Conservation (phyloP, 2,888 invertebrate species). For the Ormyrus thymus region DNA sequence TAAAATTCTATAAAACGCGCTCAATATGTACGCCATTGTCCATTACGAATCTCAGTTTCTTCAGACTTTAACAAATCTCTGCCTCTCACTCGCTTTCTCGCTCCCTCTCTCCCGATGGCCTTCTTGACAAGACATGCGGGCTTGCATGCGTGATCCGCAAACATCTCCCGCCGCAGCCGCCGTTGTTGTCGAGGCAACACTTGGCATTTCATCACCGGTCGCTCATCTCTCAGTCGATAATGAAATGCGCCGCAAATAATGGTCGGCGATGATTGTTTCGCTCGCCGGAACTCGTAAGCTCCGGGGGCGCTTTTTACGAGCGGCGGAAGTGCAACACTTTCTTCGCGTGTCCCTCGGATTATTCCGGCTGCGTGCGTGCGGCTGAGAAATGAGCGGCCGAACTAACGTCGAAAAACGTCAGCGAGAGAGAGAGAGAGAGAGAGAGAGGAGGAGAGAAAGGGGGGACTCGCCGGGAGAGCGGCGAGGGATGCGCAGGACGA, state of each 20-base stretch:
- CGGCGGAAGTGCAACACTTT: neutral
- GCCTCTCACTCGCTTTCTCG: too few species aligned
- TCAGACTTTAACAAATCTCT: too few species aligned
- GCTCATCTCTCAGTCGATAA: too few species aligned
- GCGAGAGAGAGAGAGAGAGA: neutral
- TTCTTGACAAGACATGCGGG: too few species aligned
- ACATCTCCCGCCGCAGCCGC: neutral
- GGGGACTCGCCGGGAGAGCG: neutral
- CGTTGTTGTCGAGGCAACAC: too few species aligned
- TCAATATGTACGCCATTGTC: too few species aligned
- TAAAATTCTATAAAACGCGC: too few species aligned
- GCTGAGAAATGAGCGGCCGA: slow-evolving; percentile 15
- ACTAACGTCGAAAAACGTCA: slow-evolving; percentile 21
- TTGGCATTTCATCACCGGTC: too few species aligned
- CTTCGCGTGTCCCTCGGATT: slow-evolving; percentile 6
- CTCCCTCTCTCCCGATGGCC: too few species aligned
- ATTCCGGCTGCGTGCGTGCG: neutral
- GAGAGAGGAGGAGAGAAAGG: neutral
- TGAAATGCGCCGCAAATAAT: too few species aligned
- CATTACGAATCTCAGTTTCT: too few species aligned
- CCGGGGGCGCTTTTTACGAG: neutral
- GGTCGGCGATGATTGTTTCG: too few species aligned
- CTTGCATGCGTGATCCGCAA: neutral
- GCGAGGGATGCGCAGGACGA: slow-evolving; percentile 50
- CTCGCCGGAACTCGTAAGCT: neutral